Percentiles rank a stretch among this genome's conserved stretches.
These are phyloP conservation scores for Wasmannia auropunctata DNA, from an alignment of 1,140 invertebrate species.

Conservation along the genomic window DNA sequence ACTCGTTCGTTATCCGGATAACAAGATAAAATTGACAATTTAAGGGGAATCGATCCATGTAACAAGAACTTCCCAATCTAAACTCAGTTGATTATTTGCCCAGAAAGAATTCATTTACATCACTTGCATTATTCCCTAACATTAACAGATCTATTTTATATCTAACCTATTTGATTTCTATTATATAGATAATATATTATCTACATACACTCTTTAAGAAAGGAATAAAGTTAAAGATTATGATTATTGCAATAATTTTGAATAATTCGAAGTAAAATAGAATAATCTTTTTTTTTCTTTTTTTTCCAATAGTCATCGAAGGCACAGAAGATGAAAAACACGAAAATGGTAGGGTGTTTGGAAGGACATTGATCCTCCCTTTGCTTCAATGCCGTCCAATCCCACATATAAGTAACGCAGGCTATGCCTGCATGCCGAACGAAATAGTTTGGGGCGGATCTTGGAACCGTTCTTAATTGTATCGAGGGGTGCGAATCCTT, in stretches of 20 bases:
- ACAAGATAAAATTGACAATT: constrained; percentile 80
- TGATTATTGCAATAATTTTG: not conserved
- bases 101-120: constrained; percentile 21
- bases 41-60: constrained; percentile 60
- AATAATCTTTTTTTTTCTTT: not conserved
- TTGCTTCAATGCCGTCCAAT: constrained; percentile 68
- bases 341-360: constrained; percentile 73
- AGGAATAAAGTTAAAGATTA: not conserved
- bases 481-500: constrained; percentile 59
- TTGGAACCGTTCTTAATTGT: constrained; percentile 73
- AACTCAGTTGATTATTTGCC: constrained; percentile 14
- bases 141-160: too few species aligned
- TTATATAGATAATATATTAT: not conserved
- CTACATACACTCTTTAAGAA: not conserved
- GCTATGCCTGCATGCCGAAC: constrained; percentile 74
- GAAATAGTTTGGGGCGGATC: constrained; percentile 80
- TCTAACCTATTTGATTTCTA: not conserved
- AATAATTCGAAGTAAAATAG: not conserved
- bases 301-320: constrained; percentile 12
- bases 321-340: not conserved
- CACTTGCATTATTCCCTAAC: not conserved
- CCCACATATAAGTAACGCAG: constrained; percentile 59
- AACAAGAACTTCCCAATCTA: constrained; percentile 31
- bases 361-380: constrained; percentile 61
- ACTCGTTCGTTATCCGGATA: constrained; percentile 81